phyloP scores from a whole-genome alignment of 2,113 vertebrate genomes.

The Takifugu bimaculatus region DNA sequence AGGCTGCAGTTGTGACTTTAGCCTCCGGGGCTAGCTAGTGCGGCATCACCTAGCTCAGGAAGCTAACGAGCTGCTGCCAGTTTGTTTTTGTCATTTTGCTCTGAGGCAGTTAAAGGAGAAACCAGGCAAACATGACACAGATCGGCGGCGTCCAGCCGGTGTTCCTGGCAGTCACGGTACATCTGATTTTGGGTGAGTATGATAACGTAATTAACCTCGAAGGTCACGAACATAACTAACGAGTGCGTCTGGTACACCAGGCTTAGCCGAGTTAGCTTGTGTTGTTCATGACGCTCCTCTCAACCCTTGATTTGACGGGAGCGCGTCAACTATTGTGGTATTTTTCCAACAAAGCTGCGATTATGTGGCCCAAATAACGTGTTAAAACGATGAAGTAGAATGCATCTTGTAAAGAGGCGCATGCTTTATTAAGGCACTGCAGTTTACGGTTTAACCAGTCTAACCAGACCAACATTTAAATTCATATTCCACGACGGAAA shows the following conservation, averaged over 20 bases:
- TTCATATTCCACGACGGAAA: too few relatives aligned
- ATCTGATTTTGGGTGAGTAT: slow-evolving; percentile 63
- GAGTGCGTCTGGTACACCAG: not conserved
- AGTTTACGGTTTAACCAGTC: too few relatives aligned
- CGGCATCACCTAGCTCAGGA: not conserved
- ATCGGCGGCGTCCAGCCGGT: slow-evolving; percentile 28
- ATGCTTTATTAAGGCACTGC: too few relatives aligned
- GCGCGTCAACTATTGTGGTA: too few relatives aligned
- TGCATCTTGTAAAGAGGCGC: too few relatives aligned
- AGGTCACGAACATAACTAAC: slow-evolving; percentile 15
- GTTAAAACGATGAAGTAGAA: too few relatives aligned
- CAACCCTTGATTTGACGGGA: too few relatives aligned
- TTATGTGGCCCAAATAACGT: too few relatives aligned
- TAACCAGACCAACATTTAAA: too few relatives aligned
- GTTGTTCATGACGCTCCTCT: too few relatives aligned
- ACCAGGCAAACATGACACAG: slow-evolving; percentile 54
- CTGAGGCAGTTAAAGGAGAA: not conserved
- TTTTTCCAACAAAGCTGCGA: too few relatives aligned
- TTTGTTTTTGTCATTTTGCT: slow-evolving; percentile 6
- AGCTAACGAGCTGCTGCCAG: not conserved
- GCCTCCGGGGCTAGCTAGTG: not conserved
- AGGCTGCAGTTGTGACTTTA: slow-evolving; percentile 11
- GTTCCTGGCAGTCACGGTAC: slow-evolving; percentile 32
- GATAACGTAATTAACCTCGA: not conserved
- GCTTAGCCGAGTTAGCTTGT: not conserved